phyloP scores from a whole-genome alignment of 2,113 vertebrate genomes.

The Sander lucioperca region DNA sequence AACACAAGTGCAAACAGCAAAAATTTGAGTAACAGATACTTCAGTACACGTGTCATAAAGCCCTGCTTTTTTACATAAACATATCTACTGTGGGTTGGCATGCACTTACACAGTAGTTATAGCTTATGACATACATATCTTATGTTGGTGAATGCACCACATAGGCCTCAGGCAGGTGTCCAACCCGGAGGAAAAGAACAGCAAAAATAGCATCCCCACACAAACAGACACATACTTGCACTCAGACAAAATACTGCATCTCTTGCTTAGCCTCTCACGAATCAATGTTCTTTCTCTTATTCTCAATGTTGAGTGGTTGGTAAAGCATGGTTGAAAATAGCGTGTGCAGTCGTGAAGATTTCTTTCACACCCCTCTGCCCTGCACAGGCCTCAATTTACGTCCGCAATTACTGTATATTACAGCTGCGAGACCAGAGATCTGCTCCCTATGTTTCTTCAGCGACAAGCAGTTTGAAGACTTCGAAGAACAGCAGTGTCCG shows the following conservation, averaged over 20 bases:
- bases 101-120: constrained; percentile 23
- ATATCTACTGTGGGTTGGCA: constrained; percentile 8
- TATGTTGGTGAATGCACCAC: constrained; percentile 28
- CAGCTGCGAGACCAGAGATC: too few species aligned
- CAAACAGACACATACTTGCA: constrained; percentile 40
- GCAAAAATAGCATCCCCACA: constrained; percentile 57
- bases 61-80: background rate
- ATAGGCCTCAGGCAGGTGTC: constrained; percentile 46
- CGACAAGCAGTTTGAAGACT: too few species aligned
- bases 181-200: constrained; percentile 42
- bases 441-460: too few species aligned
- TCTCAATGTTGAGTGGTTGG: background rate
- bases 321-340: background rate
- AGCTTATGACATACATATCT: constrained; percentile 39
- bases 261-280: constrained; percentile 1
- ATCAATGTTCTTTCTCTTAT: constrained; percentile 11
- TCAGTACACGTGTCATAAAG: background rate
- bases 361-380: too few species aligned
- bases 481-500: too few species aligned
- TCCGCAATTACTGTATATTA: too few species aligned
- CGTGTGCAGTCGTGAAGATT: too few species aligned
- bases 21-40: background rate
- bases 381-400: too few species aligned
- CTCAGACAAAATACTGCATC: background rate
- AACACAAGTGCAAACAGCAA: constrained; percentile 8